These are phyloP conservation scores for Acropora tenuis DNA, from an alignment of 64 coral and sea anemone genomes.

Conservation along the genomic window DNA sequence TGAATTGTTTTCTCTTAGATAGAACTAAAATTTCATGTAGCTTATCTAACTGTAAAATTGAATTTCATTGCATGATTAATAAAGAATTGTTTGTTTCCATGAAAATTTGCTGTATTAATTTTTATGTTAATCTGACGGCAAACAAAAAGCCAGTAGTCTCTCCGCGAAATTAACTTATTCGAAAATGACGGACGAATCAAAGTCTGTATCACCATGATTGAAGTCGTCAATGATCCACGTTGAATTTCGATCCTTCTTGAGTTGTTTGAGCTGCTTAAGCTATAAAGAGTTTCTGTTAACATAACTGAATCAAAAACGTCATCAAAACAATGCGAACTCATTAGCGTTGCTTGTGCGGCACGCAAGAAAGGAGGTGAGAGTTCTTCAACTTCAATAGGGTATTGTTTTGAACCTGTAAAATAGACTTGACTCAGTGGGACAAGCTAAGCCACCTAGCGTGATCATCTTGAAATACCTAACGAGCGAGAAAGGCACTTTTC, in stretches of 20 bases:
- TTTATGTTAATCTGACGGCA: neutral
- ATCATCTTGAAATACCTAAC: neutral
- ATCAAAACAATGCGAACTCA: too few relatives aligned
- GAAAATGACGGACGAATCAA: too few relatives aligned
- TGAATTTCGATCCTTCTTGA: neutral
- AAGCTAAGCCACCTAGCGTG: neutral
- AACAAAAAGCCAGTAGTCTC: neutral
- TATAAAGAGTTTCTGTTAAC: too few relatives aligned
- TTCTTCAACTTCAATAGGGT: too few relatives aligned
- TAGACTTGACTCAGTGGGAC: neutral
- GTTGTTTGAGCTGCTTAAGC: neutral
- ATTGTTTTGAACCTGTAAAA: neutral
- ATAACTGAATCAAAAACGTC: too few relatives aligned
- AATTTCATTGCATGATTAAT: neutral
- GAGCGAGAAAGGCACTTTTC: neutral
- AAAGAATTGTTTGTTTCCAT: neutral
- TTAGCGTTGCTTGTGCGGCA: too few relatives aligned
- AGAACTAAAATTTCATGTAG: neutral
- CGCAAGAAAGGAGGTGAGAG: too few relatives aligned
- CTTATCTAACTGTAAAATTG: neutral
- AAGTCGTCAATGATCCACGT: too few relatives aligned
- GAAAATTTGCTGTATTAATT: neutral
- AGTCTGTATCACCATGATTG: too few relatives aligned
- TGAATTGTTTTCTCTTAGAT: neutral
- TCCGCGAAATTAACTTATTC: too few relatives aligned